Percentiles rank a stretch among this genome's conserved stretches.
Evolutionary conservation across 2,797 vertebrate genomes (phyloP).

Genomic region (Peromyscus aztecus): DNA sequence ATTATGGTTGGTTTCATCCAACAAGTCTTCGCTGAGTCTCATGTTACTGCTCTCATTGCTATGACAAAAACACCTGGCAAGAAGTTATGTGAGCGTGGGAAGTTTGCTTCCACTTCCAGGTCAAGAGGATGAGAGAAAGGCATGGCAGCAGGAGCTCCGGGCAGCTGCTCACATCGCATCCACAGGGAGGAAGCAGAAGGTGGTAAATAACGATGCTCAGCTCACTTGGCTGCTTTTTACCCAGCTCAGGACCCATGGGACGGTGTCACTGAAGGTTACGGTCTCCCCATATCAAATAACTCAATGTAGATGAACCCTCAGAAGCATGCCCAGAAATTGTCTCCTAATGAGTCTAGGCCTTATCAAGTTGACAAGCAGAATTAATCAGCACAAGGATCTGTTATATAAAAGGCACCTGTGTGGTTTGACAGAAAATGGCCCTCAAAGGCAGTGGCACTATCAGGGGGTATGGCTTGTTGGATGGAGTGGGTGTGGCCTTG

Average conservation of each 20-base stretch:
- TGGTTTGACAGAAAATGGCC: not conserved
- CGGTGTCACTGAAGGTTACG: not conserved
- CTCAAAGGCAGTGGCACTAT: not conserved
- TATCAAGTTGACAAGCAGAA: not conserved
- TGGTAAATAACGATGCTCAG: too few species aligned
- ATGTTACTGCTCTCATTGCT: not conserved
- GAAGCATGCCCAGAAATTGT: not conserved
- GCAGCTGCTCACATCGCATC: not conserved
- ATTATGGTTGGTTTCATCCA: not conserved
- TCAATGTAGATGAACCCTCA: not conserved
- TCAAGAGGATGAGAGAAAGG: not conserved
- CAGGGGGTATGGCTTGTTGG: not conserved
- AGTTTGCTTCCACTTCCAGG: not conserved
- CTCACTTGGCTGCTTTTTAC: not conserved
- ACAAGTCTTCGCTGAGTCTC: constrained; percentile 29
- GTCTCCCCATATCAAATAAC: not conserved
- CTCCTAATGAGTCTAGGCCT: not conserved
- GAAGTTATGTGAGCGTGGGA: not conserved
- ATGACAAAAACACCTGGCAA: not conserved
- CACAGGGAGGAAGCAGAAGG: not conserved
- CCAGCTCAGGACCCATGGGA: not conserved
- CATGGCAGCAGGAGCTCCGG: too few species aligned
- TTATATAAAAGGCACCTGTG: not conserved
- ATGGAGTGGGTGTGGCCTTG: not conserved
- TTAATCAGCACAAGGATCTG: not conserved